Base-by-base conservation (phyloP, 2,888 invertebrate species). In the Brenthis daphne region DNA sequence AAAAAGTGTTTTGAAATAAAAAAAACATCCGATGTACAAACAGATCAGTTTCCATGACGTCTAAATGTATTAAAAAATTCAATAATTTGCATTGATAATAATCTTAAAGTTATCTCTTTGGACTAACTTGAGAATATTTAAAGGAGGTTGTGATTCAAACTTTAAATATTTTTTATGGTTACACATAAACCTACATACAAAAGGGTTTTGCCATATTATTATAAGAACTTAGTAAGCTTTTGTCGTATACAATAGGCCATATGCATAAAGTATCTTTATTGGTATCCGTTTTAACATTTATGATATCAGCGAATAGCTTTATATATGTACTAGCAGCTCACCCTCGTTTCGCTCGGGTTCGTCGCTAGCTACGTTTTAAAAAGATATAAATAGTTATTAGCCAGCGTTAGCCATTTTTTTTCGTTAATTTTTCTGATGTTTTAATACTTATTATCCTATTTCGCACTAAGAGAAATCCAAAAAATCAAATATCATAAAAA, bases 41-140 rank as follows among this genome's bases (percentile, higher is more conserved):
- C 14, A 50, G n/a, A 29, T 50, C 48, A n/a, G 29, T 60, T 60
- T 60, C 58, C 48, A 50, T 60, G 50, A 50, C 60, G 50, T 60
- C 50, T 50, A 13, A 50, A 16, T 33, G 48, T 48, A 48, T 56
- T 29, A 60, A 60, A 60, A 60, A 29, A 50, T 24, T 48, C 48
- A n/a, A 48, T 8, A 6, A 58, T 58, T 58, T 60, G 29, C 29
- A 60, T 29, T 29, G 24, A 12, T 58, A 58, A 58, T 48, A 24
- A 29, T 48, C 11, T n/a, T n/a, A 24, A 60, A 8, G 29, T 29
- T 58, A 24, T 11, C 29, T 58, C 13, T 43, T 11, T 11, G 37
- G 37, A 43, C 37, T 11, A 43, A 43, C 11, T 3, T 43, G 37
- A 43, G 37, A 8, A 43, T 43, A 8, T 43, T 43, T 11, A 43